These are phyloP conservation scores for Hipposideros armiger DNA, from an alignment of 2,113 vertebrate genomes.

Conservation along the genomic window DNA sequence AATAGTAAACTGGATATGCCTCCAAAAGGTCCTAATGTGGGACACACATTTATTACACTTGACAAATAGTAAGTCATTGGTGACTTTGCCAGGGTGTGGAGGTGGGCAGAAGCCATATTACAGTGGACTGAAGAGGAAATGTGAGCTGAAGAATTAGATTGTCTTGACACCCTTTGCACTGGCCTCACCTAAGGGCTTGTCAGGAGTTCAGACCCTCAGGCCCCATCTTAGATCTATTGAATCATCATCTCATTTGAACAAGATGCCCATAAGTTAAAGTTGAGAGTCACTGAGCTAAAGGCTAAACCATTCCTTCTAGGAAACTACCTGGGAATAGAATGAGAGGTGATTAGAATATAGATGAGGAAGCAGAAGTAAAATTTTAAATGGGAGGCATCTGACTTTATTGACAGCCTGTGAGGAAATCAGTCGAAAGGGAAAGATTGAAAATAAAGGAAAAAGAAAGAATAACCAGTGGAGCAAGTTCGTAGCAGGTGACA, in stretches of 20 bases:
- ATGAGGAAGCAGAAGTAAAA: neutral
- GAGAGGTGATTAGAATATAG: neutral
- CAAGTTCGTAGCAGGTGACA: neutral
- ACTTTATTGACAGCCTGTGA: neutral
- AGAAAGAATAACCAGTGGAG: neutral
- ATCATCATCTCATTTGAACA: neutral
- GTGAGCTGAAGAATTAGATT: neutral
- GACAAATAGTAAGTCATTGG: neutral
- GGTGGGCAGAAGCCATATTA: neutral
- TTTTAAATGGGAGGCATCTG: neutral
- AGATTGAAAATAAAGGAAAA: neutral
- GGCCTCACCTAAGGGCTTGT: neutral
- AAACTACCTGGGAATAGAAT: neutral
- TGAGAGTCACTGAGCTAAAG: neutral
- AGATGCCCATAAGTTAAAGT: neutral
- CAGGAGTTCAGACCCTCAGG: neutral
- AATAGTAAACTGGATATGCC: neutral
- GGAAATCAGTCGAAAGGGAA: neutral
- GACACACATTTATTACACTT: neutral
- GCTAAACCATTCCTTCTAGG: neutral
- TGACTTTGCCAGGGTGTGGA: neutral
- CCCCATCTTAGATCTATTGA: neutral
- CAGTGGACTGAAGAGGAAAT: neutral
- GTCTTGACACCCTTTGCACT: neutral
- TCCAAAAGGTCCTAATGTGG: neutral